Base-by-base conservation (phyloP, 1,140 invertebrate species). In the Ctenoplectra terminalis region DNA sequence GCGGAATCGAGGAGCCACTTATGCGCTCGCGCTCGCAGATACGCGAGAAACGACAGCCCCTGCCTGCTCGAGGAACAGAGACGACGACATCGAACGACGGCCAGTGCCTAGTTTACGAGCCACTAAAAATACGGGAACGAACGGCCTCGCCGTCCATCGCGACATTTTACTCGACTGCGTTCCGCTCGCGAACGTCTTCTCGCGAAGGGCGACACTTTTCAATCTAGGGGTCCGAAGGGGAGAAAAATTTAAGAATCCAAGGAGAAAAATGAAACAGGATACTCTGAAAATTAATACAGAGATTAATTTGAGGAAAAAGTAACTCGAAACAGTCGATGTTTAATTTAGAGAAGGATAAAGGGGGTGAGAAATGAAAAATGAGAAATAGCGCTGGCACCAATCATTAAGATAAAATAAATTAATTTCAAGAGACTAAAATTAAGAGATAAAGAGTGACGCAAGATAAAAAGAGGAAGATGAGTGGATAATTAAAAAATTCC, bases 41-140 rank as follows among this genome's bases (percentile, higher is more conserved):
- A 4, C 29, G 23, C 9, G 31, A 46, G 52, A 69, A 31, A 40
- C 52, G 74, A 4, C 48, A 64, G 52, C 34, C 26, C 2, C 34
- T 37, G 37, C n/a, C n/a, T 37, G 52, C 31, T n/a, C 48, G 73
- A 85, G 70, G 26, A 70, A 83, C 74, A 83, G 84, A 80, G 84
- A 87, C 54, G 70, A 86, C 60, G 56, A 84, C 67, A 87, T 86
- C 85, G 80, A 83, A 86, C 81, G 85, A 86, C 72, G 76, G 86
- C 85, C 85, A 84, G 86, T 87, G 81, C 86, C 86, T 87, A 86
- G 86, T 87, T 87, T 87, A 87, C 61, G 84, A 87, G 86, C 86
- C 86, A 87, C 86, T 87, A 87, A 87, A 87, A 87, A 87, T 87
- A 87, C 81, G 64, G 81, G 85, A 87, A 87, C 84, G 61, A 83